Percentiles rank a stretch among this genome's conserved stretches.
Conservation (phyloP, 2,113 vertebrate species). For the Odocoileus hemionus region DNA sequence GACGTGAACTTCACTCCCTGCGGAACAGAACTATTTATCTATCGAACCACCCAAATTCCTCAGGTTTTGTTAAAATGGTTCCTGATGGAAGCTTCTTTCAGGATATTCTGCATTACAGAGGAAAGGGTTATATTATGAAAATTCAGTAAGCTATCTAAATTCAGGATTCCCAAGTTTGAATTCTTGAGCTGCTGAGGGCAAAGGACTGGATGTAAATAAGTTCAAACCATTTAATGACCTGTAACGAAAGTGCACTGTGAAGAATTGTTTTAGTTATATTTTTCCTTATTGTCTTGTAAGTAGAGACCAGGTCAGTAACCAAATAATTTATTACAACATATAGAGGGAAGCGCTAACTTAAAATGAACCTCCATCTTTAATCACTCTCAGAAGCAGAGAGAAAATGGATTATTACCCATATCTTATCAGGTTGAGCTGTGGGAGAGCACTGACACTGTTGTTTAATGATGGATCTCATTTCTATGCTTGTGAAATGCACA, state of each 20-base stretch:
- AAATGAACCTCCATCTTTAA: neutral
- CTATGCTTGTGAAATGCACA: neutral
- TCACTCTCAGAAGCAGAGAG: neutral
- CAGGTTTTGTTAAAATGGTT: constrained; percentile 24
- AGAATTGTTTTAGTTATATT: neutral
- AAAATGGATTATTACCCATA: neutral
- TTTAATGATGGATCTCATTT: neutral
- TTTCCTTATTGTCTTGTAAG: neutral
- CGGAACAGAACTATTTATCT: constrained; percentile 53
- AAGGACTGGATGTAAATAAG: neutral
- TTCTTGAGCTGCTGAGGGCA: neutral
- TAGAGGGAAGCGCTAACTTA: neutral
- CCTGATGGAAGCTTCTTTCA: constrained; percentile 40
- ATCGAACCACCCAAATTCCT: constrained; percentile 46
- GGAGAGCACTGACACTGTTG: neutral
- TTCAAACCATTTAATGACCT: neutral
- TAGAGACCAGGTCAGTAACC: constrained; percentile 18
- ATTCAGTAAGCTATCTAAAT: neutral
- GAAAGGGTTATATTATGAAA: constrained; percentile 13
- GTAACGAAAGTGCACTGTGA: neutral
- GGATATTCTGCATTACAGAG: constrained; percentile 16
- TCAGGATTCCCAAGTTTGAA: neutral
- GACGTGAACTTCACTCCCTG: constrained; percentile 43
- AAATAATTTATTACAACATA: neutral
- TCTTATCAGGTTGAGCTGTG: neutral